Conservation (phyloP, 1,140 invertebrate genomes). For the Nomia melanderi region DNA sequence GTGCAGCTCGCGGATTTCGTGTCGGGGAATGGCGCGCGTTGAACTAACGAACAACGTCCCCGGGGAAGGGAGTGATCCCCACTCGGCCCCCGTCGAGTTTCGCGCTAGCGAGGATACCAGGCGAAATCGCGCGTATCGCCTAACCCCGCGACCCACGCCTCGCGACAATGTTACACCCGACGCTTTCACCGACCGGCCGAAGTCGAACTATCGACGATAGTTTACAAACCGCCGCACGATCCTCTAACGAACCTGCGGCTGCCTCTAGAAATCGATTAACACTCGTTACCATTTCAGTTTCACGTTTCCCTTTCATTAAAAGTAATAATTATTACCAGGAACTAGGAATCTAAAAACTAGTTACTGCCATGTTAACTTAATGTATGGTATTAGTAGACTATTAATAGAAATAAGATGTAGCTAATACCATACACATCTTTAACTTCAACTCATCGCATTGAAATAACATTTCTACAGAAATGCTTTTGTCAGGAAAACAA, state of each 20-base stretch:
- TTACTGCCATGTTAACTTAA: too few relatives aligned
- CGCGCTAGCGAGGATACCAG: conserved; percentile 38
- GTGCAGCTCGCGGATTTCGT: background rate
- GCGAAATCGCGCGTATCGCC: conserved; percentile 57
- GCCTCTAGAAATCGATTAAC: too few relatives aligned
- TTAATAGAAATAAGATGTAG: too few relatives aligned
- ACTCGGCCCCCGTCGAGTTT: conserved; percentile 24
- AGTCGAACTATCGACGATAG: conserved; percentile 25
- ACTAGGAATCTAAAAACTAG: too few relatives aligned
- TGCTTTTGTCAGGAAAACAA: too few relatives aligned
- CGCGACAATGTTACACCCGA: conserved; percentile 61
- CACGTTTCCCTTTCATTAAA: too few relatives aligned
- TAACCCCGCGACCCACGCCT: conserved; percentile 60
- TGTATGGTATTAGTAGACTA: too few relatives aligned
- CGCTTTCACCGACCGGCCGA: conserved; percentile 56
- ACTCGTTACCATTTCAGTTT: too few relatives aligned
- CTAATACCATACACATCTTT: too few relatives aligned
- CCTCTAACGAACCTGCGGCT: background rate
- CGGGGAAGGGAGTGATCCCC: conserved; percentile 22
- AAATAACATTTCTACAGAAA: too few relatives aligned
- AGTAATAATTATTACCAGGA: too few relatives aligned
- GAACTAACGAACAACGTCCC: conserved; percentile 11
- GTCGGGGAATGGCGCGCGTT: conserved; percentile 52
- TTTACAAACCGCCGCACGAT: background rate
- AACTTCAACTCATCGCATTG: too few relatives aligned